Conservation (phyloP, 2,113 vertebrate species). For the Drymodes brunneopygia region DNA sequence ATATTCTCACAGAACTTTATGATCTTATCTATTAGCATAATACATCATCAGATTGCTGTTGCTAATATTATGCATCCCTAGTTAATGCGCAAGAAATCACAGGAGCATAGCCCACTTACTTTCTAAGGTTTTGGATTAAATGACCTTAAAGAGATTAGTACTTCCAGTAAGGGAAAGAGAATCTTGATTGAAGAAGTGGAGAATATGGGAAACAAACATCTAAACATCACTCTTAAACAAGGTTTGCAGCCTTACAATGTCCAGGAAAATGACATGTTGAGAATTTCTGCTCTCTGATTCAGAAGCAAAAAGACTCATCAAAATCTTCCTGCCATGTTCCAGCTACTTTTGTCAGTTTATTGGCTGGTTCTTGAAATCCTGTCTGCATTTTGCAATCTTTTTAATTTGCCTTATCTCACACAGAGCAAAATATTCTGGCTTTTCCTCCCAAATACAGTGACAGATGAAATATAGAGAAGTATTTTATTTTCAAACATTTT, state of each 20-base stretch:
- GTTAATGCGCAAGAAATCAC: background rate
- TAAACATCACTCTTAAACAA: background rate
- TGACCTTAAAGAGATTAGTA: background rate
- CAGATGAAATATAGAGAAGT: background rate
- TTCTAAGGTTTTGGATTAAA: background rate
- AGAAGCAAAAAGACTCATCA: background rate
- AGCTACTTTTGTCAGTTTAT: background rate
- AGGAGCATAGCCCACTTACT: background rate
- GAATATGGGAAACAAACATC: background rate
- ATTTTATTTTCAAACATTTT: background rate
- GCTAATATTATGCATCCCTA: background rate
- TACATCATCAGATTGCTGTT: background rate
- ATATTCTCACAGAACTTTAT: background rate
- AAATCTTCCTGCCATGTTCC: background rate
- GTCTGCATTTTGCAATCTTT: background rate
- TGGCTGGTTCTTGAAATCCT: background rate
- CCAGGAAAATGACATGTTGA: background rate
- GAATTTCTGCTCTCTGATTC: background rate
- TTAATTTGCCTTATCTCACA: background rate
- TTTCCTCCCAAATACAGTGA: background rate
- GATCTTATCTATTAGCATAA: background rate
- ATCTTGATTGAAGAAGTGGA: background rate
- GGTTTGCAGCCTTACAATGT: background rate
- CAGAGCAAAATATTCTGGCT: background rate
- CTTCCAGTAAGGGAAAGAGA: background rate